These are phyloP conservation scores for Odontophorus gujanensis DNA, from an alignment of 2,113 vertebrate species.

Conservation along the genomic window DNA sequence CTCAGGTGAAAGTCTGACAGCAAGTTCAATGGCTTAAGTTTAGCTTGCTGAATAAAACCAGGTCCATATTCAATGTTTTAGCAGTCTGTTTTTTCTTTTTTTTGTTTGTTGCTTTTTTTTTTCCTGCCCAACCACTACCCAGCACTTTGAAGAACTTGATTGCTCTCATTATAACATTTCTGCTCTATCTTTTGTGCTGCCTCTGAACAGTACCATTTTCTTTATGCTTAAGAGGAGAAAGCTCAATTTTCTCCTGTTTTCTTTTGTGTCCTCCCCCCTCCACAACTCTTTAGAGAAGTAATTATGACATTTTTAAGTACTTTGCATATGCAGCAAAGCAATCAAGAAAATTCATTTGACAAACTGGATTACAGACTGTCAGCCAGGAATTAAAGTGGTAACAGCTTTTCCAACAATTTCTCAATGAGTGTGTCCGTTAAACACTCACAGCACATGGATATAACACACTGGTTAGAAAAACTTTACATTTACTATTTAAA, in stretches of 20 bases:
- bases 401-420: slow-evolving; percentile 19
- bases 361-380: slow-evolving; percentile 57
- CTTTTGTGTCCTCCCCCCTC: neutral
- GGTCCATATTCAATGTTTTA: neutral
- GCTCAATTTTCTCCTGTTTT: slow-evolving; percentile 7
- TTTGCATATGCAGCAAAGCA: slow-evolving; percentile 64
- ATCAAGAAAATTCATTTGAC: slow-evolving; percentile 73
- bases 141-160: slow-evolving; percentile 12
- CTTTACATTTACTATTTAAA: neutral
- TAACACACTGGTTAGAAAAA: neutral
- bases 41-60: neutral
- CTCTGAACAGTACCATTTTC: neutral
- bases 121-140: neutral
- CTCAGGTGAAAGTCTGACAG: neutral
- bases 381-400: slow-evolving; percentile 46
- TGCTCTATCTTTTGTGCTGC: neutral
- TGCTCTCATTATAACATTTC: neutral
- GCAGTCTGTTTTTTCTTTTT: neutral
- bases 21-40: neutral
- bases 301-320: slow-evolving; percentile 68
- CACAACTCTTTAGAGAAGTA: slow-evolving; percentile 28
- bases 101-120: neutral
- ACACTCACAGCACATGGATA: slow-evolving; percentile 4
- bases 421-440: slow-evolving; percentile 17
- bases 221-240: slow-evolving; percentile 5